These are phyloP conservation scores for Zelostemma sp. DNA, from an alignment of 1,140 invertebrate species.

Conservation along the genomic window DNA sequence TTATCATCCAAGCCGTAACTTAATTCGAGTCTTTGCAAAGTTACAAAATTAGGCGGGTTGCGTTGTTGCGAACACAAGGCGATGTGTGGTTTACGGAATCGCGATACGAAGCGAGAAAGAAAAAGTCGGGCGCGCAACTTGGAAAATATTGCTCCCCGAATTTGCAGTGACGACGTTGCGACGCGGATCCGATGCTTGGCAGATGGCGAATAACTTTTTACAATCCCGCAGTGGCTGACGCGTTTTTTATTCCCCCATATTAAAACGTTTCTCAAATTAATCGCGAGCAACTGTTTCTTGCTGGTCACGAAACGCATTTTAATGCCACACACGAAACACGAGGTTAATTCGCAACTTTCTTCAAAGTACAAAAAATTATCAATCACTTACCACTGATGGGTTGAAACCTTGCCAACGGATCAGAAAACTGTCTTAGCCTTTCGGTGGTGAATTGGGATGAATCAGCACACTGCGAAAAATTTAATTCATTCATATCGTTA, in stretches of 20 bases:
- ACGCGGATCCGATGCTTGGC: background rate
- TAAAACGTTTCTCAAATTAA: background rate
- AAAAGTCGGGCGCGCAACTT: no score
- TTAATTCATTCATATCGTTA: slow-evolving; percentile 1
- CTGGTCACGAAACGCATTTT: background rate
- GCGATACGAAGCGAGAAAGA: no score
- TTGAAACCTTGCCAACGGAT: slow-evolving; percentile 71
- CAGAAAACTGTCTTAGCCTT: slow-evolving; percentile 70
- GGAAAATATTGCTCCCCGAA: background rate
- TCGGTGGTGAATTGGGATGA: slow-evolving; percentile 69
- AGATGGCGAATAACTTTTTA: slow-evolving; percentile 4
- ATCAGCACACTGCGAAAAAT: slow-evolving; percentile 66
- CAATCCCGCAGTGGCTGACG: background rate
- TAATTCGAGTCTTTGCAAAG: no score
- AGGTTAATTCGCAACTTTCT: background rate
- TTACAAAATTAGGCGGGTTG: no score
- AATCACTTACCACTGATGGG: slow-evolving; percentile 68
- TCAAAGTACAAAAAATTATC: background rate
- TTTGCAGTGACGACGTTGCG: background rate
- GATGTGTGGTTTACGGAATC: no score
- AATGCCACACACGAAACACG: background rate
- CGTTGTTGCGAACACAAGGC: no score
- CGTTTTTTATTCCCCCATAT: background rate
- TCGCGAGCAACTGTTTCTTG: background rate
- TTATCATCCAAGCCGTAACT: no score